Evolutionary conservation across 2,888 invertebrate species (phyloP).

Genomic region (Pseudococcus viburni): DNA sequence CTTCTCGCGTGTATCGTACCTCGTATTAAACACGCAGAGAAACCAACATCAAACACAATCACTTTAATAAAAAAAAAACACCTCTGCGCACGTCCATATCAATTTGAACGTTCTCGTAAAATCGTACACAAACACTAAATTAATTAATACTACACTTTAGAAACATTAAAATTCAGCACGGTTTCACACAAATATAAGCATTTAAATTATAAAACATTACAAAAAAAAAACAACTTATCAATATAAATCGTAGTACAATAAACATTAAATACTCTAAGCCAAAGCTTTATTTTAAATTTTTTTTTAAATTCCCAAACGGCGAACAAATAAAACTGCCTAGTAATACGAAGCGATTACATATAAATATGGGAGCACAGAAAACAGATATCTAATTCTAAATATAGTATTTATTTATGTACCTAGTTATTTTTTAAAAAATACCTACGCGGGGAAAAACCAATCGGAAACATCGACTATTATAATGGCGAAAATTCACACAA

Average conservation of each 20-base stretch:
- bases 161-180: conserved; percentile 61
- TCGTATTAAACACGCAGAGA: not conserved
- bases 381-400: conserved; percentile 28
- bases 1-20: not conserved
- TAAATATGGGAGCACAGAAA: conserved; percentile 23
- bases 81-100: conserved; percentile 27
- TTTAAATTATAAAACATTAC: conserved; percentile 54
- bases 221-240: conserved; percentile 43
- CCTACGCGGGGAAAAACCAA: not conserved
- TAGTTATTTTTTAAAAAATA: not conserved
- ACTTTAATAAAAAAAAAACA: not conserved
- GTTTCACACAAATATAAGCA: conserved; percentile 60
- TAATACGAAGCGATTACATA: conserved; percentile 32
- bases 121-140: conserved; percentile 47
- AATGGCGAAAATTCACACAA: conserved; percentile 21
- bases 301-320: not conserved
- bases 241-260: conserved; percentile 43
- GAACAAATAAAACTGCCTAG: conserved; percentile 23
- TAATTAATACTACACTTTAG: conserved; percentile 61
- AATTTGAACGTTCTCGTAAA: conserved; percentile 20
- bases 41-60: conserved; percentile 4
- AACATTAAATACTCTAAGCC: conserved; percentile 44
- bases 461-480: not conserved
- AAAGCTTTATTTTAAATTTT: conserved; percentile 23
- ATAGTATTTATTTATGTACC: not conserved